Conservation (phyloP, 2,113 vertebrate genomes). For the Dicerorhinus sumatrensis region DNA sequence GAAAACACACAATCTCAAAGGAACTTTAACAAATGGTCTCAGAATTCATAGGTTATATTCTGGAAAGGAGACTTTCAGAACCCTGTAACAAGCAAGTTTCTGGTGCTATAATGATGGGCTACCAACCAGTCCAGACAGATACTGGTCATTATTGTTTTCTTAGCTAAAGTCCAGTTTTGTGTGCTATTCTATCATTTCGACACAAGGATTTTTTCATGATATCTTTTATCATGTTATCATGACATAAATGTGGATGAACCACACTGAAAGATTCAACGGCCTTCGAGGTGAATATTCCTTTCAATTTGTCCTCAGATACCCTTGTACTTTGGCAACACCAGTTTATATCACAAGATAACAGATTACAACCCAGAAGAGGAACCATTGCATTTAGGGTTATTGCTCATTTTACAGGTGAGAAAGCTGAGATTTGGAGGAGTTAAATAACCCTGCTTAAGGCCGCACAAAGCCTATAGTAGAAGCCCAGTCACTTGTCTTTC, state of each 20-base stretch:
- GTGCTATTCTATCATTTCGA: not conserved
- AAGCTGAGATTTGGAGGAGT: not conserved
- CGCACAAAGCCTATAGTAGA: not conserved
- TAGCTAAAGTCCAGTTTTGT: not conserved
- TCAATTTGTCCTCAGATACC: not conserved
- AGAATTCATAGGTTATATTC: constrained; percentile 47
- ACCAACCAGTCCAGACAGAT: not conserved
- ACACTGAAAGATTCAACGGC: not conserved
- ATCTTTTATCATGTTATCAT: not conserved
- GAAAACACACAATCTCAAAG: not conserved
- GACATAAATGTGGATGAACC: not conserved
- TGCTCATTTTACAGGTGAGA: not conserved
- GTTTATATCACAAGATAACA: not conserved
- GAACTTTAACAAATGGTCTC: constrained; percentile 57
- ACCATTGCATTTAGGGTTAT: not conserved
- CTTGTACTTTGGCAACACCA: not conserved
- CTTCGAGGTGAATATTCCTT: not conserved
- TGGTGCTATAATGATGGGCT: not conserved
- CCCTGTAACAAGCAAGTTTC: not conserved
- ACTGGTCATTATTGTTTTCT: not conserved
- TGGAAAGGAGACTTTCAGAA: constrained; percentile 32
- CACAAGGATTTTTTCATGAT: not conserved
- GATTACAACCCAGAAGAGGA: not conserved
- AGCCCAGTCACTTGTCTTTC: not conserved
- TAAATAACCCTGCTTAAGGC: not conserved